Base-by-base conservation (phyloP, 1,140 invertebrate species). In the Calephelis virginiensis region DNA sequence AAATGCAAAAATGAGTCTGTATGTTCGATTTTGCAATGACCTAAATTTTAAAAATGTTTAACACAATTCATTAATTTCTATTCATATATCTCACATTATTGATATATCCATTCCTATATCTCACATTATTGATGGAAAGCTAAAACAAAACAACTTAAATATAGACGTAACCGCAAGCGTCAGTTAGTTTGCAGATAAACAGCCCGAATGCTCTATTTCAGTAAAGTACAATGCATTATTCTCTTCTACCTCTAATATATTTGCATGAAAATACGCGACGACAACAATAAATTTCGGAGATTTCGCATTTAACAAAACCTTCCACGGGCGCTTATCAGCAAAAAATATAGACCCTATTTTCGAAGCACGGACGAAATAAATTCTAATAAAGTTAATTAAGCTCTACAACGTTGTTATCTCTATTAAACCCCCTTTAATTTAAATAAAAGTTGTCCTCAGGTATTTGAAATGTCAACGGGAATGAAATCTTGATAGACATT, bases 341-440 rank as follows among this genome's bases (percentile, higher is more conserved):
- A 78, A 77, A 73, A 72, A 73, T 73, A 83, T 81, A 80, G 73
- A 66, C 75, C 75, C 75, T 78, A 76, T 83, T 82, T 84, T 79
- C 62, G 61, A 75, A 77, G 77, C 82, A 85, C 82, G 82, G 75
- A 49, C 73, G 74, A 81, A 86, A 87, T 87, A 86, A 87, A 89
- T 87, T 86, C 77, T 83, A 89, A 87, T 87, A 81, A 87, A 85
- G 77, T 86, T 89, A 89, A 87, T 89, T 87, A 89, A 89, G 78
- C 74, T 65, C 66, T 85, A 70, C 66, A 74, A 75, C 63, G 78
- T 82, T 76, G 83, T 89, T 89, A 89, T 89, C 86, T 86, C 69
- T 64, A 73, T 56, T 56, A 56, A 56, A 10, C 14, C 28, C 9
- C 50, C 76, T 74, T 73, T 71, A 78, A 83, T 82, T 81, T 83